Evolutionary conservation across 2,797 vertebrate genomes (phyloP), one percentile per base, ranked within the genome.

Genomic region (Chrosomus eos): DNA sequence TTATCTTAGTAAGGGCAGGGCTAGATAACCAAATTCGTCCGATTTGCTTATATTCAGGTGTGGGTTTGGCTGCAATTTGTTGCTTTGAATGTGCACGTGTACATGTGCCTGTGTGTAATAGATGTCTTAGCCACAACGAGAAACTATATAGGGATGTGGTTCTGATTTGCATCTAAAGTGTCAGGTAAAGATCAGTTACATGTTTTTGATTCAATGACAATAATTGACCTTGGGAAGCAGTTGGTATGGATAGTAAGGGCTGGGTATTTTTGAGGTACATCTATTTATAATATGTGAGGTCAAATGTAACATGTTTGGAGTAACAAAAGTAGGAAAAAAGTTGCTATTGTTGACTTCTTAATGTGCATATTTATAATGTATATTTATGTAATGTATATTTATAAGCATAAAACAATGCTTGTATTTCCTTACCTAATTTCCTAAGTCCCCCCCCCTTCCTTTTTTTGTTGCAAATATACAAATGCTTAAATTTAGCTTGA

Each of bases 1-100:
- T 70, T 31, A 62, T 14, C 38, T 55, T 77, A 48, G 36, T 26
- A 77, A 53, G 64, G 64, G 64, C 64, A 70, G 26, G 62, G n/a
- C 28, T 58, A n/a, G 26, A 48, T 71, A 83, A 71, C 40, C 82
- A 84, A 87, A 87, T 84, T 6, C 60, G 23, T 18, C 60, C 87
- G 73, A 93, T 94, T 94, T 94, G 93, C 92, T 92, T 91, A 78
- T 43, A 38, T 21, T 89, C 28, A 88, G 92, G 92, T 92, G 93
- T 92, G 91, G 90, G 88, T 82, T 38, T 36, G 18, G 55, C n/a
- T 76, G 67, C 26, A 79, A 33, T 53, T 76, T 16, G 9, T 40
- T 80, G 51, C 13, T 77, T 55, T 83, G 66, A 80, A 23, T 82
- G 73, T 64, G 66, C 33, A 28, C 3, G 23, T 55, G 36, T 48